Evolutionary conservation across 2,113 vertebrate species (phyloP).

Genomic region (Rhodinocichla rosea): DNA sequence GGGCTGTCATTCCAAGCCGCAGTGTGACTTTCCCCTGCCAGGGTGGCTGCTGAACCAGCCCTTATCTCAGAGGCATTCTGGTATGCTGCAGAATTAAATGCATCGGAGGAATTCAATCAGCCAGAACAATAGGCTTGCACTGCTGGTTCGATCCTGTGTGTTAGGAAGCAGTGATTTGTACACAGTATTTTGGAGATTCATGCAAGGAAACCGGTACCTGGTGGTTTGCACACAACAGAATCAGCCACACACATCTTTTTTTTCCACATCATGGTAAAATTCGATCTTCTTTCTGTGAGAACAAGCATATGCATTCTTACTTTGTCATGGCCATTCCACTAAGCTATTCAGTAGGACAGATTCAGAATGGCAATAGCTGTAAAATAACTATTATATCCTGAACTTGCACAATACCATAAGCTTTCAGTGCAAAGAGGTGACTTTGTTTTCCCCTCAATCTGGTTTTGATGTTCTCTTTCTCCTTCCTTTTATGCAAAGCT

Average conservation of each 20-base stretch:
- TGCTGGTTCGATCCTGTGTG: not conserved
- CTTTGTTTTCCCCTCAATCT: conserved; percentile 27
- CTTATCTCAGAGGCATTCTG: not conserved
- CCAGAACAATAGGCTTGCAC: not conserved
- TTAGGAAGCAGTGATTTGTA: not conserved
- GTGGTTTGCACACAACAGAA: not conserved
- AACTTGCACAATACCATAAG: not conserved
- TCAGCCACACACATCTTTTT: not conserved
- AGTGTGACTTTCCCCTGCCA: not conserved
- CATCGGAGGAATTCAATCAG: not conserved
- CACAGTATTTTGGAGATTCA: not conserved
- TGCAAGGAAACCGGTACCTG: not conserved
- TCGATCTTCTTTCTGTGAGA: not conserved
- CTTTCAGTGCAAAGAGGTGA: not conserved
- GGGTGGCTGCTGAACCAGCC: not conserved
- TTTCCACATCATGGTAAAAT: not conserved
- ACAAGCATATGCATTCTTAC: not conserved
- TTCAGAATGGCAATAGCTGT: not conserved
- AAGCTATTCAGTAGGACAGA: not conserved
- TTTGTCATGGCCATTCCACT: not conserved
- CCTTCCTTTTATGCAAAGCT: conserved; percentile 30
- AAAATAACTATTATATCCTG: not conserved
- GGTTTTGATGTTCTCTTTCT: conserved; percentile 57
- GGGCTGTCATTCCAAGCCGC: not conserved
- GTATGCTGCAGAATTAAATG: conserved; percentile 3